phyloP scores from a whole-genome alignment of 2,113 vertebrate genomes.

The Dicrurus megarhynchus region DNA sequence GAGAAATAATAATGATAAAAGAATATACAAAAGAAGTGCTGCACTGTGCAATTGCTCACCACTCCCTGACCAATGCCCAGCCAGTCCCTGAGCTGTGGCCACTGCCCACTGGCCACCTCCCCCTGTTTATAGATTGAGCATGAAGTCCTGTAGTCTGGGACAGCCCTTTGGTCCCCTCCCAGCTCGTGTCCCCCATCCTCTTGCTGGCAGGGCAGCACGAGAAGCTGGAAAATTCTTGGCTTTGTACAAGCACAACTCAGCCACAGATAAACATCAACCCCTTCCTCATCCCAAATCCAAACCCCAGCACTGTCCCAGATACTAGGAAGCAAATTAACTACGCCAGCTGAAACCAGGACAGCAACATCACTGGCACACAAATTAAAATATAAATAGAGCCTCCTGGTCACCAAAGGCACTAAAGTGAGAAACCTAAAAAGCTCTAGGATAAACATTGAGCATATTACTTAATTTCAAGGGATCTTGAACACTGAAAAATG shows the following conservation, averaged over 20 bases:
- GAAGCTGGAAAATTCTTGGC: not conserved
- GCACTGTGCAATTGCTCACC: not conserved
- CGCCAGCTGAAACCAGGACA: not conserved
- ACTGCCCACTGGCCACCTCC: not conserved
- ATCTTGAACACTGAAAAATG: not conserved
- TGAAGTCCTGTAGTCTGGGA: fast-evolving
- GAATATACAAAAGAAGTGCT: too few species aligned
- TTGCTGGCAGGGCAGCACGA: fast-evolving
- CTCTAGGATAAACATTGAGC: not conserved
- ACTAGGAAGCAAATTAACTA: not conserved
- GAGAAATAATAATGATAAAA: not conserved
- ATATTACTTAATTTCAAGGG: not conserved
- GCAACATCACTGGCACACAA: not conserved
- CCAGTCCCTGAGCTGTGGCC: not conserved
- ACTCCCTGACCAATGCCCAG: fast-evolving
- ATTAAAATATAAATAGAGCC: not conserved
- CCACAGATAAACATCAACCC: not conserved
- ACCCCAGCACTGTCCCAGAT: not conserved
- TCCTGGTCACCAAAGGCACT: not conserved
- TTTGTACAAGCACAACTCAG: not conserved
- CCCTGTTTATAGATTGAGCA: not conserved
- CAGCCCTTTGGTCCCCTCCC: not conserved
- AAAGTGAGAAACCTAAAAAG: not conserved
- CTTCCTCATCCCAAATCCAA: not conserved
- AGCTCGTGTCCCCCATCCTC: not conserved